Evolutionary conservation across 2,113 vertebrate genomes (phyloP), one percentile per base, ranked within the genome.

Genomic region (Columba janthina): DNA sequence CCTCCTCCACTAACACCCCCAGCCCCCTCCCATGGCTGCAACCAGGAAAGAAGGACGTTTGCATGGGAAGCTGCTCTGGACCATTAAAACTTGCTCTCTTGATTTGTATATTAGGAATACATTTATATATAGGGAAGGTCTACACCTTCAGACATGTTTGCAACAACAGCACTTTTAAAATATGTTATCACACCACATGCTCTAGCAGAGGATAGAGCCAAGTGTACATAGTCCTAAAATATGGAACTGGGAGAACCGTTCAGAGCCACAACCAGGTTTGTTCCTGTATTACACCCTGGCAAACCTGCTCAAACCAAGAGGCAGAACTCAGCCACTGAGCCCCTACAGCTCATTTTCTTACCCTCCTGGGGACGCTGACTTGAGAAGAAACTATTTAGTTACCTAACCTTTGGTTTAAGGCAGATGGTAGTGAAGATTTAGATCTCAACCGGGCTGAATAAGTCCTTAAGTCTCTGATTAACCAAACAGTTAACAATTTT

Each of bases 181-280:
- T 61, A 78, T 0, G 0, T 62, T 65, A 57, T 48, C 66, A 60
- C 4, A n/a, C 12, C 42, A 44, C 14, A 4, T 5, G 11, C 12
- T 16, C 12, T 28, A 77, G 62, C 36, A 77, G 46, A 81, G 18
- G n/a, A 53, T 0, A 90, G 16, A 86, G 76, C 11, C 44, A 79
- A 92, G 48, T 6, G 5, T 9, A 51, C 0, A 1, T 12, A 6
- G 1, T 32, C 50, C 72, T 86, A 70, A 72, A 93, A 86, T 8
- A 77, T 2, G 26, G 67, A 93, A 46, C 56, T 40, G 3, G 36
- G 67, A 88, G 46, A 90, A 54, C 0, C 2, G 22, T 70, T 65
- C 29, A 40, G 25, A 92, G 64, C 70, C 40, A 82, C 66, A 87
- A 42, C 3, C 25, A 66, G 66, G 25, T 8, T 77, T 38, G 61